Percentiles rank a stretch among this genome's conserved stretches.
phyloP scores from a whole-genome alignment of 2,888 invertebrate genomes.

The Agrilus biguttatus region DNA sequence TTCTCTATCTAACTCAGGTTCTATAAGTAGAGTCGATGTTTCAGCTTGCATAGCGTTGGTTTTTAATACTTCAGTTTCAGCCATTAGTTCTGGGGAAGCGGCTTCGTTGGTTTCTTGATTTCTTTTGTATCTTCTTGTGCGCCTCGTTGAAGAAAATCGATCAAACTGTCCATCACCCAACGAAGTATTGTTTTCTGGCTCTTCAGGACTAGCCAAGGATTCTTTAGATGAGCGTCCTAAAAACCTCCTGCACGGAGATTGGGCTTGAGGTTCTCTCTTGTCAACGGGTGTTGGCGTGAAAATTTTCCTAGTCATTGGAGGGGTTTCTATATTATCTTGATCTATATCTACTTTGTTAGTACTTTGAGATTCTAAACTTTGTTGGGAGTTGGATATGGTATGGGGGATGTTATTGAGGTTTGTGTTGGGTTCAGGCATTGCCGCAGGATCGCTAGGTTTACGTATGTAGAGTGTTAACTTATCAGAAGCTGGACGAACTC shows the following conservation, averaged over 20 bases:
- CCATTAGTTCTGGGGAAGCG: constrained; percentile 24
- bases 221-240: constrained; percentile 22
- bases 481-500: constrained; percentile 36
- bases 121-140: constrained; percentile 68
- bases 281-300: constrained; percentile 49
- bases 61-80: constrained; percentile 32
- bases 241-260: constrained; percentile 42
- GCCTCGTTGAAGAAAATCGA: constrained; percentile 64
- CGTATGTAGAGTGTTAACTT: constrained; percentile 44
- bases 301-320: constrained; percentile 61
- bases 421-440: constrained; percentile 5
- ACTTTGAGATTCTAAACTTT: constrained; percentile 15
- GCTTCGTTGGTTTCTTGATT: constrained; percentile 36
- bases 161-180: constrained; percentile 72
- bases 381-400: constrained; percentile 13
- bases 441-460: constrained; percentile 27
- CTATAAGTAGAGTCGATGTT: constrained; percentile 36
- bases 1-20: constrained; percentile 40
- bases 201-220: constrained; percentile 21
- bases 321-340: constrained; percentile 82
- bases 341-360: constrained; percentile 70
- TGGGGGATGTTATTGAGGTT: constrained; percentile 9
- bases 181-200: constrained; percentile 33
- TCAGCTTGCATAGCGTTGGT: constrained; percentile 31
- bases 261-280: constrained; percentile 30